These are phyloP conservation scores for Lithobius niger DNA, from an alignment of 1,140 invertebrate species.

Conservation along the genomic window DNA sequence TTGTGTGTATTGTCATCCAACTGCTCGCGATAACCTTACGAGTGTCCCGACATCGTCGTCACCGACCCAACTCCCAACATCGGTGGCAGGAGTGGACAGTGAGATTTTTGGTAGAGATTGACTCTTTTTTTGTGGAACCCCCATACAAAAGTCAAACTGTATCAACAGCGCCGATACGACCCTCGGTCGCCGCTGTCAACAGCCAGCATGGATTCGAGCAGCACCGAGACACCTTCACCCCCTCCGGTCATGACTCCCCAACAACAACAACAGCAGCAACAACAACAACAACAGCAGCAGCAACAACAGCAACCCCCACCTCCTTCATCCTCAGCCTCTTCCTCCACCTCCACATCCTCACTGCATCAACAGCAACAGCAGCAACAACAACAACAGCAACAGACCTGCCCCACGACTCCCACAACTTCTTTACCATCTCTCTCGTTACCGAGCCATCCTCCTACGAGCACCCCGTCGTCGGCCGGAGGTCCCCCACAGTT, in stretches of 20 bases:
- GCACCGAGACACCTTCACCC: conserved; percentile 33
- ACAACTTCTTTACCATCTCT: not conserved
- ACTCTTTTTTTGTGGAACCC: conserved; percentile 6
- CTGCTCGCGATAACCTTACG: not conserved
- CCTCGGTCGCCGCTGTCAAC: not conserved
- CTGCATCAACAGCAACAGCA: not conserved
- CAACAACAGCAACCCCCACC: not conserved
- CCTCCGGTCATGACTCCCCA: conserved; percentile 31
- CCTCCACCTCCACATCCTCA: not conserved
- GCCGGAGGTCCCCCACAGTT: not conserved
- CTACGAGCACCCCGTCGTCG: not conserved
- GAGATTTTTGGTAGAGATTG: conserved; percentile 2
- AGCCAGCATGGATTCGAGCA: conserved; percentile 30
- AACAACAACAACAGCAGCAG: not conserved
- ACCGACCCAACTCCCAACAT: not conserved
- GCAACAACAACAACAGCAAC: conserved; percentile 4
- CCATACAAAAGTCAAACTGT: conserved; percentile 29
- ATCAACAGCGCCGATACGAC: conserved; percentile 23
- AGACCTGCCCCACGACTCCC: not conserved
- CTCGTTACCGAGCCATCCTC: not conserved
- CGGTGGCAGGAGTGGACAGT: not conserved
- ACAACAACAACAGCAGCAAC: not conserved
- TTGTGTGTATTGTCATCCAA: too few relatives aligned
- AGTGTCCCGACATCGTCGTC: not conserved
- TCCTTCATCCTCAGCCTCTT: not conserved